Conservation (phyloP, 2,888 invertebrate genomes). For the Melikaiella ostensackeni region DNA sequence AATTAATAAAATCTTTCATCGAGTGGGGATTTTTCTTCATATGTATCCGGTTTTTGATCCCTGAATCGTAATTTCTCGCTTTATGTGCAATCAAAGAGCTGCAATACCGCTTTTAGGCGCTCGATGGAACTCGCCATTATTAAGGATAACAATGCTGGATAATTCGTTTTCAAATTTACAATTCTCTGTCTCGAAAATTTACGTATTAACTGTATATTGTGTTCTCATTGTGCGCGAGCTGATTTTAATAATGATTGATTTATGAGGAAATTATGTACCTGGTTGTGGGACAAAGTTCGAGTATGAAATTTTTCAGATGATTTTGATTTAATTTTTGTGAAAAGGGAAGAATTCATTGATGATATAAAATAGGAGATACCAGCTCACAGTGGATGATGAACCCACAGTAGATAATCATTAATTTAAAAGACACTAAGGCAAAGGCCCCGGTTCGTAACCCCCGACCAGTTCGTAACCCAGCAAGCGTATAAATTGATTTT, state of each 20-base stretch:
- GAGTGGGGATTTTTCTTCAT: neutral
- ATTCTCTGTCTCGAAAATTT: neutral
- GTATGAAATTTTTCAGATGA: too few species aligned
- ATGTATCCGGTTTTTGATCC: neutral
- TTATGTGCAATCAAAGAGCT: neutral
- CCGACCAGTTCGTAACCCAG: too few species aligned
- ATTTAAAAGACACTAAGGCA: too few species aligned
- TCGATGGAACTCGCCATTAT: neutral
- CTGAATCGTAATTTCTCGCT: neutral
- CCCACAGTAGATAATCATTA: too few species aligned
- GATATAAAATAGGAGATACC: too few species aligned
- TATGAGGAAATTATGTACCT: too few species aligned
- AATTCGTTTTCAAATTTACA: slow-evolving; percentile 1
- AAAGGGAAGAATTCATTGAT: too few species aligned
- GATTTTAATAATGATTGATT: neutral
- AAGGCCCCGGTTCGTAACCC: too few species aligned
- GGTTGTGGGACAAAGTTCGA: too few species aligned
- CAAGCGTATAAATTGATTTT: too few species aligned
- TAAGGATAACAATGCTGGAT: neutral
- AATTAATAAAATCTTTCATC: neutral
- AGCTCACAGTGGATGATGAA: too few species aligned
- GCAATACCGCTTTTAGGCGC: slow-evolving; percentile 1
- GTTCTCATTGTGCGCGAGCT: neutral
- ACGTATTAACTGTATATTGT: neutral
- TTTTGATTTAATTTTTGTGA: too few species aligned